Percentiles rank a stretch among this genome's conserved stretches.
phyloP scores from a whole-genome alignment of 2,888 invertebrate species.

The Drosophila meridiana region DNA sequence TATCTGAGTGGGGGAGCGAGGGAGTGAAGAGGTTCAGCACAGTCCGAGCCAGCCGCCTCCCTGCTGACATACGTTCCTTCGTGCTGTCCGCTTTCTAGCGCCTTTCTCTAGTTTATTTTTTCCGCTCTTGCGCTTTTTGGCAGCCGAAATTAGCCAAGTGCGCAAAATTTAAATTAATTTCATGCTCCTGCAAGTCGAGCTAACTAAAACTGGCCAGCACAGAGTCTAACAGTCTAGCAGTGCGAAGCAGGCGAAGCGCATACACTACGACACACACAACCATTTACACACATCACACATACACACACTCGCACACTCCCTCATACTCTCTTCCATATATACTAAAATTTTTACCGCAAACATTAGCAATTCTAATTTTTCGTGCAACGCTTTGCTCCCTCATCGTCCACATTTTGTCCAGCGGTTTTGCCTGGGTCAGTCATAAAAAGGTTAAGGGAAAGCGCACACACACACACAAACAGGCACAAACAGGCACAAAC shows the following conservation, averaged over 20 bases:
- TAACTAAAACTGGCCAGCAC: constrained; percentile 63
- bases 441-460: constrained; percentile 71
- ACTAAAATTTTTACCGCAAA: constrained; percentile 68
- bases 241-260: constrained; percentile 24
- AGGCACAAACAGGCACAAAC: neutral
- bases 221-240: constrained; percentile 20
- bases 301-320: constrained; percentile 16
- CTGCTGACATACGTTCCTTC: constrained; percentile 46
- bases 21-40: neutral
- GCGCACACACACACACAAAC: constrained; percentile 32
- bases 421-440: constrained; percentile 68
- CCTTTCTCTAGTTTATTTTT: constrained; percentile 24
- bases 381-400: constrained; percentile 56
- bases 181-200: constrained; percentile 72
- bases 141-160: constrained; percentile 71
- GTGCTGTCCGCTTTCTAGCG: constrained; percentile 16
- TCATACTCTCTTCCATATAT: constrained; percentile 15
- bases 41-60: neutral
- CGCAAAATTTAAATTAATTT: constrained; percentile 74
- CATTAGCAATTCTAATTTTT: constrained; percentile 74
- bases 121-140: constrained; percentile 46
- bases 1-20: constrained; percentile 37
- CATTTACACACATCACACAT: constrained; percentile 27
- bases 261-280: constrained; percentile 33
- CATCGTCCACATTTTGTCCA: constrained; percentile 43